Percentiles rank a stretch among this genome's conserved stretches.
Conservation (phyloP, 1,140 invertebrate genomes). For the Scaptomyza pallida region DNA sequence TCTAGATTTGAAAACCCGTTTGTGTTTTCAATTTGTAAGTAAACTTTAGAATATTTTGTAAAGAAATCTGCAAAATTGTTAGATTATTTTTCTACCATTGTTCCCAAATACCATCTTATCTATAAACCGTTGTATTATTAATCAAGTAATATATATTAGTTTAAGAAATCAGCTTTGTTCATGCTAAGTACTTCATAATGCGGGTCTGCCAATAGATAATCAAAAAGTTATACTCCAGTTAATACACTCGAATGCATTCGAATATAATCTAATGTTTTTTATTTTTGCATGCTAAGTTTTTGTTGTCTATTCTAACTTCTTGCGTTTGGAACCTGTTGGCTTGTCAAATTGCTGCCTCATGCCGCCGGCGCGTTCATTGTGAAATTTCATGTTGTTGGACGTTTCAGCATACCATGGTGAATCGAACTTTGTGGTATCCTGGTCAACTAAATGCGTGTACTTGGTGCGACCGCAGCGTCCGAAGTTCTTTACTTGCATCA, state of each 20-base stretch:
- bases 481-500: conserved; percentile 99
- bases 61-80: background rate
- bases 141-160: no score
- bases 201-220: no score
- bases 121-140: no score
- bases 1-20: background rate
- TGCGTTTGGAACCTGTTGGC: conserved; percentile 90
- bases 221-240: no score
- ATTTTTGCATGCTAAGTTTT: conserved; percentile 22
- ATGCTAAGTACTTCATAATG: no score
- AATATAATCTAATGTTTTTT: conserved; percentile 1
- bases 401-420: conserved; percentile 98
- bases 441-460: conserved; percentile 99
- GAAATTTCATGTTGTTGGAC: conserved; percentile 92
- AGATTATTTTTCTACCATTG: background rate
- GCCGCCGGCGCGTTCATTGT: conserved; percentile 96
- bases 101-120: no score
- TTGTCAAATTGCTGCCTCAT: conserved; percentile 97
- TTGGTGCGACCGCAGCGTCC: conserved; percentile 99
- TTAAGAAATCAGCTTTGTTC: no score
- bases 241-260: no score
- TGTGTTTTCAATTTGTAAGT: conserved; percentile 1
- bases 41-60: conserved; percentile 1
- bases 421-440: conserved; percentile 99
- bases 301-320: conserved; percentile 81